Percentiles rank a stretch among this genome's conserved stretches.
These are phyloP conservation scores for Amphilophus citrinellus DNA, from an alignment of 2,113 vertebrate species.

Conservation along the genomic window DNA sequence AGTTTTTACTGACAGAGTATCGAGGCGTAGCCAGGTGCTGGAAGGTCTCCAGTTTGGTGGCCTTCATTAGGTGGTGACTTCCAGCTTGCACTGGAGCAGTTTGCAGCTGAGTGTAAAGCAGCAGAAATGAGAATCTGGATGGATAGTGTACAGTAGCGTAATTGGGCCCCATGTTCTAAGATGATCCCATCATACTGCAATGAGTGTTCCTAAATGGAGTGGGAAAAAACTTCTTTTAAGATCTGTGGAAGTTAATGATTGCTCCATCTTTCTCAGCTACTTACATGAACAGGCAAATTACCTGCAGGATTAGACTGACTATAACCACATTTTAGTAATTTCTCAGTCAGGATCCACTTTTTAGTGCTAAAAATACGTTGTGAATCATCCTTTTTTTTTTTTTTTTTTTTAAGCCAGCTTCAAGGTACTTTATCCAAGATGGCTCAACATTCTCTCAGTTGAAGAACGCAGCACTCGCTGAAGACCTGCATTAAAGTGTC, in stretches of 20 bases:
- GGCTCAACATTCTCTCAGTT: not conserved
- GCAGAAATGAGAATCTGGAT: too few relatives aligned
- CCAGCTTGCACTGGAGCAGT: too few relatives aligned
- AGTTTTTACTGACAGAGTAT: too few relatives aligned
- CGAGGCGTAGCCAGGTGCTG: too few relatives aligned
- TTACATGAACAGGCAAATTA: not conserved
- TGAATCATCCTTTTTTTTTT: not conserved
- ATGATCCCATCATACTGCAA: not conserved
- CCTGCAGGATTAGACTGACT: constrained; percentile 25
- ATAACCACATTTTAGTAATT: not conserved
- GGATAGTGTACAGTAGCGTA: not conserved
- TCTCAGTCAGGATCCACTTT: not conserved
- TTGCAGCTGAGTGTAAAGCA: too few relatives aligned
- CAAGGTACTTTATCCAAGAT: not conserved
- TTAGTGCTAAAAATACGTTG: not conserved
- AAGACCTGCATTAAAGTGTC: not conserved
- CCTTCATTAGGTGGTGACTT: too few relatives aligned
- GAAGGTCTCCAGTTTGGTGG: too few relatives aligned
- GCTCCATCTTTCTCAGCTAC: constrained; percentile 8
- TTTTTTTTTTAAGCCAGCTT: not conserved
- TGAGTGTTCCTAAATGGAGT: not conserved
- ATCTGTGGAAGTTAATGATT: not conserved
- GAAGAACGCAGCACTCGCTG: not conserved
- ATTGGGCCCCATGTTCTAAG: not conserved
- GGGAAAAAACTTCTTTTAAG: not conserved